Evolutionary conservation across 2,797 vertebrate genomes (phyloP).

Genomic region (Malurus splendens): DNA sequence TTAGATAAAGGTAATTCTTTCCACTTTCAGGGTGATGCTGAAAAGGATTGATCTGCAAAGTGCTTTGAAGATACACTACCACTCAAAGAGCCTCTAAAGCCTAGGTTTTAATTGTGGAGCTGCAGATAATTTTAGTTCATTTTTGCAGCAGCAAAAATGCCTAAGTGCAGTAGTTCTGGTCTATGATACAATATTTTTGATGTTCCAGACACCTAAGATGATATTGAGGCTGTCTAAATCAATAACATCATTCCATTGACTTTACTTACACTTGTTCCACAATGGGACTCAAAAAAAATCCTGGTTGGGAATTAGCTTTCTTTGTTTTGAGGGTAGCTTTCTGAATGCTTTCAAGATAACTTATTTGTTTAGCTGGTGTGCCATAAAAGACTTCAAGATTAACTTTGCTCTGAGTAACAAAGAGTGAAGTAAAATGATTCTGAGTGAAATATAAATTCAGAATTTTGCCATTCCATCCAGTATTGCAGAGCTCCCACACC

Average conservation of each 20-base stretch:
- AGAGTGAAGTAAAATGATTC: neutral
- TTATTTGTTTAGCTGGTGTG: neutral
- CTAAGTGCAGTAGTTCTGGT: neutral
- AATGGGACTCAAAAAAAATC: neutral
- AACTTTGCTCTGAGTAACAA: neutral
- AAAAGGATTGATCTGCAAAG: conserved; percentile 7
- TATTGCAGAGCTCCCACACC: neutral
- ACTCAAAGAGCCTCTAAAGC: neutral
- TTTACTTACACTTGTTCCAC: neutral
- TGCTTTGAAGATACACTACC: neutral
- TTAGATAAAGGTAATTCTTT: conserved; percentile 37
- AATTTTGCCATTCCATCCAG: neutral
- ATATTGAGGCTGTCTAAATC: neutral
- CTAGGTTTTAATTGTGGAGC: neutral
- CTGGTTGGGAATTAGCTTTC: neutral
- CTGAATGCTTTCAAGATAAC: neutral
- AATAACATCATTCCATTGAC: neutral
- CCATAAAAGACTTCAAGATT: neutral
- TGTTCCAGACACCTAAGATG: neutral
- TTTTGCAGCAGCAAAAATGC: neutral
- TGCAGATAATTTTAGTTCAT: neutral
- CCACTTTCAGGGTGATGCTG: neutral
- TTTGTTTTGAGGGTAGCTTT: neutral
- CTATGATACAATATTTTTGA: neutral
- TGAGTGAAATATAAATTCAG: neutral